phyloP scores from a whole-genome alignment of 2,888 invertebrate species.

The Eilema caniola region DNA sequence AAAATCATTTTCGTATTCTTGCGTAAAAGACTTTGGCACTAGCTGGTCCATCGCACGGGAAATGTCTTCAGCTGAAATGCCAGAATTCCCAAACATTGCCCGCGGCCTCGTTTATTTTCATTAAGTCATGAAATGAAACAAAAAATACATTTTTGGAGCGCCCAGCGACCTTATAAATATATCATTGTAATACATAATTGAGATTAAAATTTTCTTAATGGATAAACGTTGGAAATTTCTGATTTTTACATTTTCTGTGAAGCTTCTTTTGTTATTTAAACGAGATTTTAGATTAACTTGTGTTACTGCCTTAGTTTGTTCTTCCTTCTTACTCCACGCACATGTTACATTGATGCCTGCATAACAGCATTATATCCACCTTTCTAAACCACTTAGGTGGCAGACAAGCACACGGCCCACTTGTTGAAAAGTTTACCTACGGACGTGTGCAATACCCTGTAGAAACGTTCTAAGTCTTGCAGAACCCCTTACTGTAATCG shows the following conservation, averaged over 20 bases:
- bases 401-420: no score
- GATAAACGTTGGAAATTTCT: constrained; percentile 15
- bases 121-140: constrained; percentile 62
- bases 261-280: constrained; percentile 5
- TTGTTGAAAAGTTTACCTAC: no score
- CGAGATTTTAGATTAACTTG: background rate
- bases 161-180: constrained; percentile 57
- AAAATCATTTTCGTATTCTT: constrained; percentile 33
- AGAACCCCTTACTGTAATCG: no score
- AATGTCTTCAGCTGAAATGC: constrained; percentile 52
- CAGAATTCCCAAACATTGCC: constrained; percentile 62
- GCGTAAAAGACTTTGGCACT: constrained; percentile 51
- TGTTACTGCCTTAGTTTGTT: background rate
- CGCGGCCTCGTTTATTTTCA: constrained; percentile 67
- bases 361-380: no score
- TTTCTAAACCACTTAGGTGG: no score
- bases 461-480: no score
- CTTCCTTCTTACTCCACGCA: no score
- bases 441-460: no score
- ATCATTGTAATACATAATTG: constrained; percentile 66
- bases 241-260: background rate
- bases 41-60: constrained; percentile 41
- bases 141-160: constrained; percentile 50
- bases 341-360: no score
- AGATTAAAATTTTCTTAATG: constrained; percentile 59